Percentiles rank a stretch among this genome's conserved stretches.
phyloP scores from a whole-genome alignment of 2,888 invertebrate genomes.

The Dilophus febrilis region DNA sequence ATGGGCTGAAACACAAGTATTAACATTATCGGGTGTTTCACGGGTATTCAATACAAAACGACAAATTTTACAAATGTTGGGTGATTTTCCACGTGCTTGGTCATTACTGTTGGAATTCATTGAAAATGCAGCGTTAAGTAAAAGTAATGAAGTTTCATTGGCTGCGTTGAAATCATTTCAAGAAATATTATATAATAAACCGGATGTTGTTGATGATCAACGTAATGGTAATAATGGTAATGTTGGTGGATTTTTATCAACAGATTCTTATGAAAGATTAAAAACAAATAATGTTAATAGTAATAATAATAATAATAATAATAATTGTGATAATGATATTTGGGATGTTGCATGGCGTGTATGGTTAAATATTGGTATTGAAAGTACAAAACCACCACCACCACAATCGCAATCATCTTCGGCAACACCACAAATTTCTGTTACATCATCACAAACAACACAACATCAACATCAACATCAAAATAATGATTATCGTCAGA shows the following conservation, averaged over 20 bases:
- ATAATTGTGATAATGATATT: neutral
- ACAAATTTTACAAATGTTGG: conserved; percentile 61
- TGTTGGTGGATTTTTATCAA: conserved; percentile 10
- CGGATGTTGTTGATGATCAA: conserved; percentile 16
- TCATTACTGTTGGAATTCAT: conserved; percentile 83
- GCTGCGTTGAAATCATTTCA: conserved; percentile 94
- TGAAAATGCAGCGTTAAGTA: conserved; percentile 77
- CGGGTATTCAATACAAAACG: conserved; percentile 80
- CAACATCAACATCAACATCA: no score
- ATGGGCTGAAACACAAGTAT: conserved; percentile 95
- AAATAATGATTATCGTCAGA: conserved; percentile 1
- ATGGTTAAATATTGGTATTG: conserved; percentile 76
- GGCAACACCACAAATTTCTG: no score
- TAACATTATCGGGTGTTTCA: conserved; percentile 81
- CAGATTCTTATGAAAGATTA: conserved; percentile 11
- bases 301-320: conserved; percentile 21
- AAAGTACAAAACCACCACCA: conserved; percentile 47
- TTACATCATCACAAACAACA: no score
- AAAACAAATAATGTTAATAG: conserved; percentile 15
- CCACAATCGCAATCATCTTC: neutral
- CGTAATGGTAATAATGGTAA: conserved; percentile 25
- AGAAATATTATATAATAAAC: conserved; percentile 68
- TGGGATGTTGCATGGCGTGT: conserved; percentile 54
- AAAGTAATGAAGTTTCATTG: conserved; percentile 89
- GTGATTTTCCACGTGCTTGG: conserved; percentile 91